Base-by-base conservation (phyloP, 2,113 vertebrate species). In the Toxostoma redivivum region DNA sequence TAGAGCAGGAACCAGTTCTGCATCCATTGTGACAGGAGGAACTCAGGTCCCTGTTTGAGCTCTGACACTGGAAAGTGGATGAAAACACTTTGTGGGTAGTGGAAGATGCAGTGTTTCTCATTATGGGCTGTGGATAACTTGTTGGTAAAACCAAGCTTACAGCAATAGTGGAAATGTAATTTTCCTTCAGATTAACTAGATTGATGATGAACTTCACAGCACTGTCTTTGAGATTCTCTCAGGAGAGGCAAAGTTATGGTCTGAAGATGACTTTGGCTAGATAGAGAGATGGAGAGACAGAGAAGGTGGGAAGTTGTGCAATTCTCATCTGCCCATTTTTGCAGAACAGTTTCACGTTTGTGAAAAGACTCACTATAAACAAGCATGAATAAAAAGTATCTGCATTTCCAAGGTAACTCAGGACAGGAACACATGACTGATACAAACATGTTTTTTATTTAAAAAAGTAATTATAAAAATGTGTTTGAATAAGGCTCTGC, bases 361-460 rank as follows among this genome's bases (percentile, higher is more conserved):
- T 77, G 54, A 20, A 61, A 90, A 69, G 40, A 54, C 16, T 62
- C 11, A 25, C 11, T 54, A 16, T 20, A 65, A 44, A 30, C 6
- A 62, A 40, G 31, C 40, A 17, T 7, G 21, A 45, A 3, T 70
- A 30, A 47, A 14, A 71, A n/a, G 28, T 44, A 64, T 15, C 30
- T 56, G n/a, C 22, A 15, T 48, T 76, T 72, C 31, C 22, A 61
- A 16, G 38, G 58, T 87, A 67, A 51, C 33, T 60, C 58, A 86
- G 30, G 60, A 81, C 33, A 80, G 50, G 33, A 88, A 73, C 38
- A 70, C 40, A 22, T 31, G 31, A n/a, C 56, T 96, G 94, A 97
- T 97, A 97, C 77, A 97, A 96, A 97, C 38, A 18, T 42, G 28
- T 2, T 42, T 97, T 98, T 98, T 98, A 97, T 91, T 95, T 35